Base-by-base conservation (phyloP, 2,113 vertebrate genomes). In the Saguinus imperator region DNA sequence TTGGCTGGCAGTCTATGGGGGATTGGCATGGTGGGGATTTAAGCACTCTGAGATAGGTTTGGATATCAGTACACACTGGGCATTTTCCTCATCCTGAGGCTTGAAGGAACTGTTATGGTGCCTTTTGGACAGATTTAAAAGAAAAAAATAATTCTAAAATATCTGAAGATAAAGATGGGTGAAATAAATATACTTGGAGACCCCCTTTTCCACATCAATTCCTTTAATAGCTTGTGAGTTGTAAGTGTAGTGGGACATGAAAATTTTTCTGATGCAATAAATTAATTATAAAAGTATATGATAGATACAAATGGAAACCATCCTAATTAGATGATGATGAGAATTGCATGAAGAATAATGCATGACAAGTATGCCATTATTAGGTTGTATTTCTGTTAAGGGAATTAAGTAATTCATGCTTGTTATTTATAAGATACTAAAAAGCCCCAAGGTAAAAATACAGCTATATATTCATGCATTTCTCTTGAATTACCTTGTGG, bases 341-440 rank as follows among this genome's bases (percentile, higher is more conserved):
- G 61, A 96, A 97, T 14, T 95, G 43, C 12, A 10, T 88, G 85
- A 16, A 87, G 48, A 40, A 88, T 95, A 87, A 93, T 92, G 32
- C 27, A 96, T 57, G 75, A 70, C 6, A 94, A 92, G 66, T 88
- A 25, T 93, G 25, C 12, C 73, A 87, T 76, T 79, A 87, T 21
- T 94, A 95, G 81, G 35, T 35, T 95, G 80, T 80, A 80, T 97
- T 97, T 98, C 89, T 97, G 11, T 45, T 93, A 89, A 96, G 94
- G 87, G 75, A 96, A 97, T 98, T 98, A 96, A 93, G 68, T 58
- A 96, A 85, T 96, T 94, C 9, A 3, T 93, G 66, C 85, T 98
- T 82, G 52, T 98, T 97, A 93, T 96, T 94, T 97, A 82, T 72
- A 93, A 94, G 61, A 96, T 97, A 96, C 97, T 98, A 61, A 97